Conservation (phyloP, 2,113 vertebrate species). For the Elephantulus edwardii region DNA sequence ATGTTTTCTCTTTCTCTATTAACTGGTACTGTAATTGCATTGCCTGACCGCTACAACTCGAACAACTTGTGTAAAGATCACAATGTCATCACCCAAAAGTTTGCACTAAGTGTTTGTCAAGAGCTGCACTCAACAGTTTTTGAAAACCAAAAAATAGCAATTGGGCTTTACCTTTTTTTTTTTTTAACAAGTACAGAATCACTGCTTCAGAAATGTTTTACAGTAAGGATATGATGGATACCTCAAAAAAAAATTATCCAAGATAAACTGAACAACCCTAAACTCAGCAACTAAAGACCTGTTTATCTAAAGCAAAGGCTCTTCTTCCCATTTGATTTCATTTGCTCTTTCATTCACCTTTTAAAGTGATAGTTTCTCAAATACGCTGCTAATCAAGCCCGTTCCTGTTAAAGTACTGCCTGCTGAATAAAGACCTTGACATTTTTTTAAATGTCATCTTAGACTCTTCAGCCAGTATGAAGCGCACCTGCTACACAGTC, state of each 20-base stretch:
- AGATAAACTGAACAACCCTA: constrained; percentile 30
- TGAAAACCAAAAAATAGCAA: constrained; percentile 36
- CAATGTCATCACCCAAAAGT: constrained; percentile 50
- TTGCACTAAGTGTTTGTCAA: constrained; percentile 31
- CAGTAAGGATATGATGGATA: not conserved
- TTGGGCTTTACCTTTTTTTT: constrained; percentile 31
- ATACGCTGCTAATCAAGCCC: constrained; percentile 59
- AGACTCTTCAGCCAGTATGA: constrained; percentile 41
- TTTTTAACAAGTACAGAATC: not conserved
- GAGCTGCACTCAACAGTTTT: constrained; percentile 22
- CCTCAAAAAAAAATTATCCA: constrained; percentile 22
- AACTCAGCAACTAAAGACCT: constrained; percentile 27
- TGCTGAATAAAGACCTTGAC: constrained; percentile 71
- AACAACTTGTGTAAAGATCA: constrained; percentile 62
- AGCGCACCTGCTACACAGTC: constrained; percentile 53
- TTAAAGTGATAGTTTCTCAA: constrained; percentile 57
- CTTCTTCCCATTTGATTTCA: constrained; percentile 41
- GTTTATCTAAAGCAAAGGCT: constrained; percentile 54
- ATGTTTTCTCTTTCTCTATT: constrained; percentile 63
- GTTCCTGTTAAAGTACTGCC: constrained; percentile 23
- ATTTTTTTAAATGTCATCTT: constrained; percentile 62
- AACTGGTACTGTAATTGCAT: constrained; percentile 36
- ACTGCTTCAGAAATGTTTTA: constrained; percentile 20
- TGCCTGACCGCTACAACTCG: not conserved
- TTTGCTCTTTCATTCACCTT: constrained; percentile 62